These are phyloP conservation scores for Mesitornis unicolor DNA, from an alignment of 2,113 vertebrate species.

Conservation along the genomic window DNA sequence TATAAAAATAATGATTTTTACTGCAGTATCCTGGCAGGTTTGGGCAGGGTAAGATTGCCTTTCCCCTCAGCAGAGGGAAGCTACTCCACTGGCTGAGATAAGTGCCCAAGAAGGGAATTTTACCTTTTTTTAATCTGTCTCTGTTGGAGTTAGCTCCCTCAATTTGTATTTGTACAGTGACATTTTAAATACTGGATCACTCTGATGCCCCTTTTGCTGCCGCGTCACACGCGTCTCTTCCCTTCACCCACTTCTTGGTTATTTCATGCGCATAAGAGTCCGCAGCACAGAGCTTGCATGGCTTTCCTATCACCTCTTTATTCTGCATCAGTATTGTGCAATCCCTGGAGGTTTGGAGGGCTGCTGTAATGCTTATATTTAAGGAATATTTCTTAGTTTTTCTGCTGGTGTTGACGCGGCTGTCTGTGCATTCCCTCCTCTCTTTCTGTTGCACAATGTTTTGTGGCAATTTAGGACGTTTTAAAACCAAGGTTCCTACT, in stretches of 20 bases:
- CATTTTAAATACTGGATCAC: neutral
- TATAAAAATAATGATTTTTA: neutral
- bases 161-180: neutral
- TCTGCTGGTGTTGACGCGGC: rapidly evolving
- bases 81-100: neutral
- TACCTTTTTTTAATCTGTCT: neutral
- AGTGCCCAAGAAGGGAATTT: neutral
- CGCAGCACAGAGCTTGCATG: rapidly evolving
- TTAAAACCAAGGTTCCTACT: neutral
- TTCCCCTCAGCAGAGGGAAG: neutral
- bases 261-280: neutral
- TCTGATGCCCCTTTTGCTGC: neutral
- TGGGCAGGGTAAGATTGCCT: neutral
- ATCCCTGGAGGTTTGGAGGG: neutral
- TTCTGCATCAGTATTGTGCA: neutral
- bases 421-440: neutral
- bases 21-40: neutral
- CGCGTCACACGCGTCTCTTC: rapidly evolving
- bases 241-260: neutral
- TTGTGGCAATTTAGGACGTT: neutral
- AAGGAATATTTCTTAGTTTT: neutral
- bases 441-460: neutral
- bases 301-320: neutral
- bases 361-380: neutral
- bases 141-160: neutral